Conservation (phyloP, 2,797 vertebrate genomes). For the Hyperoplus lanceolatus region DNA sequence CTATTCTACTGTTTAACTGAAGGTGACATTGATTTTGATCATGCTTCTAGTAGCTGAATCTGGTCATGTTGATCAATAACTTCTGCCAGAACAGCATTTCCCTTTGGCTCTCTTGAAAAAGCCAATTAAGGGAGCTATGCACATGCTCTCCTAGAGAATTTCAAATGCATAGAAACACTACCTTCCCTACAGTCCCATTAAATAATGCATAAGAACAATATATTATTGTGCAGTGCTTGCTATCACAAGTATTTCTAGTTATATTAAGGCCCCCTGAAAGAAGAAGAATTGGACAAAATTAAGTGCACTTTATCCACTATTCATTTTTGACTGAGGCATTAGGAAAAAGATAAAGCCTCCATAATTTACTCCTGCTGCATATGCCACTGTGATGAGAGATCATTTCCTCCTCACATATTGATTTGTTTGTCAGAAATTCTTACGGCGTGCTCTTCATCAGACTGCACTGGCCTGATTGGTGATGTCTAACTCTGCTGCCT, state of each 20-base stretch:
- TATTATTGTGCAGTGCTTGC: slow-evolving; percentile 69
- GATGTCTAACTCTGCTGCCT: slow-evolving; percentile 59
- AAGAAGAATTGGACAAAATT: slow-evolving; percentile 50
- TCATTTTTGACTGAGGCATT: slow-evolving; percentile 59
- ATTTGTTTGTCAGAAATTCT: slow-evolving; percentile 69
- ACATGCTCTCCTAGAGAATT: slow-evolving; percentile 66
- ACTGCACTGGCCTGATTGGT: slow-evolving; percentile 33
- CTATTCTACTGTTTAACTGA: slow-evolving; percentile 58
- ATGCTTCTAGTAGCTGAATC: slow-evolving; percentile 74
- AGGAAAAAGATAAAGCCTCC: slow-evolving; percentile 63
- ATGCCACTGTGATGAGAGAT: slow-evolving; percentile 63
- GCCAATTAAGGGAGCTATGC: slow-evolving; percentile 73
- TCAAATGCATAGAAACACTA: slow-evolving; percentile 74
- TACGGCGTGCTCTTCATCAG: slow-evolving; percentile 51
- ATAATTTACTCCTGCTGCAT: slow-evolving; percentile 55
- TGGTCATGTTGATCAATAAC: slow-evolving; percentile 77
- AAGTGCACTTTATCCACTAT: slow-evolving; percentile 62
- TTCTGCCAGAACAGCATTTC: slow-evolving; percentile 74
- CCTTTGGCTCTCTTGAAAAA: slow-evolving; percentile 64
- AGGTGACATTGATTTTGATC: slow-evolving; percentile 79
- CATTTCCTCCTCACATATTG: slow-evolving; percentile 65
- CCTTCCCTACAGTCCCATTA: slow-evolving; percentile 74
- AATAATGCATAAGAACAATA: slow-evolving; percentile 81
- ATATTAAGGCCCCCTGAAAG: slow-evolving; percentile 59
- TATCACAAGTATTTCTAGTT: slow-evolving; percentile 56